A percentile compares a stretch with the other conserved stretches of the same genome.
These are phyloP conservation scores for Onychomys torridus DNA, from an alignment of 2,797 vertebrate genomes.

Conservation along the genomic window DNA sequence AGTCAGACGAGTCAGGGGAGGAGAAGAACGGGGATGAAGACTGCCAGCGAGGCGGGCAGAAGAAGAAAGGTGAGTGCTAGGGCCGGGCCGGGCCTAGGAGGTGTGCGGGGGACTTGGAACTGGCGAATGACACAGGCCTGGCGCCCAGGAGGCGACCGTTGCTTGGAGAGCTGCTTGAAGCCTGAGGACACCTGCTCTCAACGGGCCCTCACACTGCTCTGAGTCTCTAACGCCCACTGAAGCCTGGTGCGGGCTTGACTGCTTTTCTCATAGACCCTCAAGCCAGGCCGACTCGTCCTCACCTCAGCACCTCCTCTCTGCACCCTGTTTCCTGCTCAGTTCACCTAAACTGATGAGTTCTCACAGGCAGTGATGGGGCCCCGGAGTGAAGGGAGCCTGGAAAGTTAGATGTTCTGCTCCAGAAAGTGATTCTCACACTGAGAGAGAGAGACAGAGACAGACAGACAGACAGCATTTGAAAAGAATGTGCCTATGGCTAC, in stretches of 20 bases:
- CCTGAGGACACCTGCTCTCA: background rate
- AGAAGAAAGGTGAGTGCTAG: constrained; percentile 93
- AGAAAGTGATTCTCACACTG: background rate
- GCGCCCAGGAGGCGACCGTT: background rate
- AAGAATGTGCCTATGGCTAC: background rate
- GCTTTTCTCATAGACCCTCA: background rate
- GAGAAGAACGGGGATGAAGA: constrained; percentile 98
- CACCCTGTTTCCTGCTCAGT: background rate
- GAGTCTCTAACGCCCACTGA: background rate
- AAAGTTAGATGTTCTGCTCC: background rate
- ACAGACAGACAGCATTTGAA: background rate
- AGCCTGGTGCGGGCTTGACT: background rate
- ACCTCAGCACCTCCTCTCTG: background rate
- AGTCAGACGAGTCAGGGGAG: constrained; percentile 97
- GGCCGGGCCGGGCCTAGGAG: background rate
- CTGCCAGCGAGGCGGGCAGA: constrained; percentile 94
- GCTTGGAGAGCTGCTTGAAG: background rate
- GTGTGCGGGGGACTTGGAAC: background rate
- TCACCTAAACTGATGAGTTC: background rate
- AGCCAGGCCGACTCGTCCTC: background rate
- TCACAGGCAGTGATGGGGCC: background rate
- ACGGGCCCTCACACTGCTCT: background rate
- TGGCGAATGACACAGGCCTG: background rate
- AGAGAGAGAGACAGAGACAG: background rate
- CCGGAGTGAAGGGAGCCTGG: background rate